These are phyloP conservation scores for Temnopleurus reevesii DNA, from an alignment of 53 echinoderm and acorn worm species.

Conservation along the genomic window DNA sequence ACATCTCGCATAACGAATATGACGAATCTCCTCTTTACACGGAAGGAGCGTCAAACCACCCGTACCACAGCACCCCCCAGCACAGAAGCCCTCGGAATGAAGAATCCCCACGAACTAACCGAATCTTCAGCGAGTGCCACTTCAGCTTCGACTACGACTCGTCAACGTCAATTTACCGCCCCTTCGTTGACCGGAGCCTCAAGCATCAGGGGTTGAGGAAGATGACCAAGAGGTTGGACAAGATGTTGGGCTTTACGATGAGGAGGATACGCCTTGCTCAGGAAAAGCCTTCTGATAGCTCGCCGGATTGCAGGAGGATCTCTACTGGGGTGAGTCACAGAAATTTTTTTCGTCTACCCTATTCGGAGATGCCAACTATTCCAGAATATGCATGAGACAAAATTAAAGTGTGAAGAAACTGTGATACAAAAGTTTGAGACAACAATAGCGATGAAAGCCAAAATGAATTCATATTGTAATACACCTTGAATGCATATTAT, in stretches of 20 bases:
- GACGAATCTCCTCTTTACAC: constrained; percentile 6
- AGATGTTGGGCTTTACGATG: constrained; percentile 78
- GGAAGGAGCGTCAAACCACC: background rate
- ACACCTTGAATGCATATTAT: too few relatives aligned
- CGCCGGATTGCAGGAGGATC: constrained; percentile 38
- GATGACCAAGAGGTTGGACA: constrained; percentile 81
- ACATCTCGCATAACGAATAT: constrained; percentile 25
- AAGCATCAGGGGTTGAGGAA: constrained; percentile 85
- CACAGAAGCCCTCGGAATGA: constrained; percentile 58
- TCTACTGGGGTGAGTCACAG: constrained; percentile 40
- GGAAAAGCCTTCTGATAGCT: constrained; percentile 41
- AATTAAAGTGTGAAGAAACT: too few relatives aligned
- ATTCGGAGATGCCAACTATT: too few relatives aligned
- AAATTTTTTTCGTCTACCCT: too few relatives aligned
- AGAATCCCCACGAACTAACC: constrained; percentile 75
- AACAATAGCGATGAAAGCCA: too few relatives aligned
- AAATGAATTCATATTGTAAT: too few relatives aligned
- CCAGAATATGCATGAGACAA: too few relatives aligned
- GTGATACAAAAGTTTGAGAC: too few relatives aligned
- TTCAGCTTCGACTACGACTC: constrained; percentile 95
- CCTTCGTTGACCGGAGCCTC: constrained; percentile 92
- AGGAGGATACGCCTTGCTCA: constrained; percentile 62
- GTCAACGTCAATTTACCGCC: constrained; percentile 88
- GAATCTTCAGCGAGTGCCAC: constrained; percentile 95
- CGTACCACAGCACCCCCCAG: constrained; percentile 65